Evolutionary conservation across 2,113 vertebrate genomes (phyloP), one percentile per base, ranked within the genome.

Genomic region (Amazona guildingii): DNA sequence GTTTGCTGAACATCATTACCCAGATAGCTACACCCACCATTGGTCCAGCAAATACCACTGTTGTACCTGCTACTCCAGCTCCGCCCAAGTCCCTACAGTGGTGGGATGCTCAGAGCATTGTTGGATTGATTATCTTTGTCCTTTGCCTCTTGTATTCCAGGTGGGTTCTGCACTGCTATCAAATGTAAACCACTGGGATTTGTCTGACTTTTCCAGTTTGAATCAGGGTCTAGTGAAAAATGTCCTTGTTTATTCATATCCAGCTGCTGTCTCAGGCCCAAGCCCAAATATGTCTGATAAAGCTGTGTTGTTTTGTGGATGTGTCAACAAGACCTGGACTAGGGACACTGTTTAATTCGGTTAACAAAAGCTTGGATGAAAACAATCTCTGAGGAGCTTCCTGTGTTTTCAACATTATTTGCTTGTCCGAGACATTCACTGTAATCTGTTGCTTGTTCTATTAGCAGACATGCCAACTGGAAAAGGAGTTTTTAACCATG

Each of bases 81-180:
- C 98, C 97, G 0, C 94, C 97, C 10, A 98, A 98, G 4, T 97
- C 98, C 94, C 91, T 99, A 14, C 98, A 98, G 95, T 99, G 98
- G 98, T 98, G 99, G 98, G 98, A 99, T 66, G 86, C 95, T 48
- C 98, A 99, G 97, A 99, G 97, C 82, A 90, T 99, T 16, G 85
- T 98, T 75, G 99, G 99, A 25, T 95, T 99, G 8, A 8, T 96
- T 11, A 96, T 99, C 88, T 99, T 99, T 88, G 97, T 99, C 81
- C 44, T 99, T 43, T 99, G 99, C 95, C 99, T 99, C 86, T 76
- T 99, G 39, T 99, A 99, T 97, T 99, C 99, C 61, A 99, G 99
- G 99, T 99, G 97, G 93, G 97, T 70, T 61, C 54, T 57, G 70
- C 49, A 48, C 57, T 63, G 62, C 49, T 86, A 2, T 39, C 35